Conservation (phyloP, 37 sponge, comb jelly and placozoan species). For the Chondrilla cf. caribensis region DNA sequence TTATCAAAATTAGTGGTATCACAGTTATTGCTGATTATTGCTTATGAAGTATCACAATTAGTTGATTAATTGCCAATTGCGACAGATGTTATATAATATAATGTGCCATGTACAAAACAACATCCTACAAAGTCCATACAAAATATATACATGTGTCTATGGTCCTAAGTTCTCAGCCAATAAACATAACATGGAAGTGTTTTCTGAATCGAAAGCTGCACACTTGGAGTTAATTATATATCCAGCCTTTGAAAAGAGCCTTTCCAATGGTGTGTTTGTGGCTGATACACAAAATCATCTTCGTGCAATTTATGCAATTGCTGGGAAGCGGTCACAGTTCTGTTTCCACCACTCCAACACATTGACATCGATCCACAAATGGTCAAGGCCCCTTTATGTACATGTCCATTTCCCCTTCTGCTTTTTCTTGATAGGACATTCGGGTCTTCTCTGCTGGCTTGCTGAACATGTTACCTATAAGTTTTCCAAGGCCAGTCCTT, state of each 20-base stretch:
- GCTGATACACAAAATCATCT: conserved; percentile 21
- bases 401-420: background rate
- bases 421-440: background rate
- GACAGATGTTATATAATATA: no score
- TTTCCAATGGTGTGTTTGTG: conserved; percentile 21
- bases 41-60: no score
- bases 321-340: background rate
- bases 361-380: background rate
- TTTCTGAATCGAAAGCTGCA: background rate
- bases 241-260: conserved; percentile 24
- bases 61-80: no score
- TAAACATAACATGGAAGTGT: background rate
- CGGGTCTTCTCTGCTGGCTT: background rate
- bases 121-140: no score
- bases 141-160: no score
- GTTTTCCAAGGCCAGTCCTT: background rate
- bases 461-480: no score
- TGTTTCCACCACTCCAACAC: conserved; percentile 35
- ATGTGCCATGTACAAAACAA: no score
- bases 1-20: no score
- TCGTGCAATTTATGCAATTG: conserved; percentile 6
- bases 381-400: background rate
- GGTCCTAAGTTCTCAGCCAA: background rate
- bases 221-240: background rate
- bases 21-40: no score